phyloP scores from a whole-genome alignment of 1,140 invertebrate genomes.

The Sycophaga agraensis region DNA sequence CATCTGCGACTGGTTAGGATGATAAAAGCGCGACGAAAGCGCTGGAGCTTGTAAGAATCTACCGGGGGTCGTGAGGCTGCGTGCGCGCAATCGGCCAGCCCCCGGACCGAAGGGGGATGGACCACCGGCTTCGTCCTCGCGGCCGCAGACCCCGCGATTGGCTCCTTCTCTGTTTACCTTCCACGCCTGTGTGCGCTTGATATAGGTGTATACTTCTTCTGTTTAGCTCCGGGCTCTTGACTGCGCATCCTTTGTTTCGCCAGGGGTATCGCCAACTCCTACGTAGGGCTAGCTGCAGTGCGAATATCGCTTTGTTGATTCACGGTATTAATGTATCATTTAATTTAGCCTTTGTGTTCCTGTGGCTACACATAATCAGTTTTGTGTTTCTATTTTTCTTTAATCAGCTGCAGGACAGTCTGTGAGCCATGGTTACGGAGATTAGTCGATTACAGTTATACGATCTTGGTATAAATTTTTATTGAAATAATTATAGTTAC shows the following conservation, averaged over 20 bases:
- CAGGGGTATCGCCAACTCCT: not conserved
- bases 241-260: constrained; percentile 14
- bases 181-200: constrained; percentile 35
- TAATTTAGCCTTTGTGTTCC: not conserved
- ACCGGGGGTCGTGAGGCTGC: not conserved
- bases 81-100: constrained; percentile 35
- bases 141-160: constrained; percentile 36
- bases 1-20: too few relatives aligned
- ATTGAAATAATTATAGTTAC: too few relatives aligned
- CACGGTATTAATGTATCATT: constrained; percentile 15
- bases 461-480: too few relatives aligned
- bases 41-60: not conserved
- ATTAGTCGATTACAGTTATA: too few relatives aligned
- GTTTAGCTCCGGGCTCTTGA: too few relatives aligned
- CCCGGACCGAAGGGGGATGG: constrained; percentile 24
- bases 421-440: too few relatives aligned
- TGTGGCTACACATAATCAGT: too few relatives aligned
- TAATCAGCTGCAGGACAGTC: too few relatives aligned
- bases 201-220: not conserved
- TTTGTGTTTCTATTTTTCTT: too few relatives aligned
- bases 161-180: constrained; percentile 43
- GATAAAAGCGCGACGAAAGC: not conserved
- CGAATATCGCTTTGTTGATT: constrained; percentile 29
- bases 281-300: too few relatives aligned
- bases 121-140: not conserved